Conservation (phyloP, 2,888 invertebrate genomes). For the Candidula unifasciata region DNA sequence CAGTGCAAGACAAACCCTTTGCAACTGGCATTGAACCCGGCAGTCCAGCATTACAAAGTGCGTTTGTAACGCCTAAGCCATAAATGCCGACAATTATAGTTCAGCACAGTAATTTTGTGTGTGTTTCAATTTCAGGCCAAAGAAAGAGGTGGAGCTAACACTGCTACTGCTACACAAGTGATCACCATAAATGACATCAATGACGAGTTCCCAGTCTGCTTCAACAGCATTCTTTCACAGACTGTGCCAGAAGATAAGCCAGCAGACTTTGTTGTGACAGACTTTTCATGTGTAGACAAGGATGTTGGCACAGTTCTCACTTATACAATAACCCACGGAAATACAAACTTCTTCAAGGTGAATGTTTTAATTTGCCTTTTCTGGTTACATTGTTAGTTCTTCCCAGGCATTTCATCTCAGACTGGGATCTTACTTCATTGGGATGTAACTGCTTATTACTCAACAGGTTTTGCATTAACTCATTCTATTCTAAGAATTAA, state of each 20-base stretch:
- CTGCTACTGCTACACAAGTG: slow-evolving; percentile 56
- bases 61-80: no score
- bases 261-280: slow-evolving; percentile 45
- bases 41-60: no score
- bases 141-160: slow-evolving; percentile 59
- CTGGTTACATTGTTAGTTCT: no score
- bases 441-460: no score
- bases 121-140: slow-evolving; percentile 33
- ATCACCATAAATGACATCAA: slow-evolving; percentile 58
- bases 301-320: slow-evolving; percentile 54
- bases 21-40: no score
- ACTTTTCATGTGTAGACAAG: slow-evolving; percentile 54
- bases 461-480: no score
- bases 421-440: no score
- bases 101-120: neutral
- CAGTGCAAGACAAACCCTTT: no score
- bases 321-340: slow-evolving; percentile 54
- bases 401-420: no score
- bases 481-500: no score
- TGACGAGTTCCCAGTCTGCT: slow-evolving; percentile 61
- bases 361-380: no score
- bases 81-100: no score
- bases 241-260: slow-evolving; percentile 57
- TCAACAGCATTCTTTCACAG: slow-evolving; percentile 55
- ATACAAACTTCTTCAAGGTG: slow-evolving; percentile 59